phyloP scores from a whole-genome alignment of 1,140 invertebrate species.

The Carposina sasakii region DNA sequence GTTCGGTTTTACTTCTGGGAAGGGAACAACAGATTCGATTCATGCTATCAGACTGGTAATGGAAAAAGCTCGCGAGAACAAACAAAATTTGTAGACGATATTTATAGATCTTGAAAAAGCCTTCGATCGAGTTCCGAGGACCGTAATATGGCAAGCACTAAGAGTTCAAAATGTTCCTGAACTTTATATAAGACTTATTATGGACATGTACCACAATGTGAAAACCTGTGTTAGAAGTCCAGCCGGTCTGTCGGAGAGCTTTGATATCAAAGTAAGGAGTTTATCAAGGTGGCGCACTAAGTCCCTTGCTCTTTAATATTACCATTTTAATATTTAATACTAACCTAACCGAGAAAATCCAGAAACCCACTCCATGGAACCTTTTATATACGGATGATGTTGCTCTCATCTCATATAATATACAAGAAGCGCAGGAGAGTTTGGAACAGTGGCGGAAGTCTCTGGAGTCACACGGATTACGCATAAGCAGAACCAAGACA shows the following conservation, averaged over 20 bases:
- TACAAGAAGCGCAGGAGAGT: too few relatives aligned
- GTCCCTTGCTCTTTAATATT: too few relatives aligned
- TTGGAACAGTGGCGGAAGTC: too few relatives aligned
- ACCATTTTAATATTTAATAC: too few relatives aligned
- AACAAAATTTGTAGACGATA: slow-evolving; percentile 15
- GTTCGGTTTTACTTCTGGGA: slow-evolving; percentile 10
- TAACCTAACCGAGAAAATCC: too few relatives aligned
- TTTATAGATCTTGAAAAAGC: slow-evolving; percentile 29
- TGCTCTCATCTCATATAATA: too few relatives aligned
- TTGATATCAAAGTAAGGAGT: slow-evolving; percentile 9
- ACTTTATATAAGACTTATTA: slow-evolving; percentile 14
- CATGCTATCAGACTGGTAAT: slow-evolving; percentile 19
- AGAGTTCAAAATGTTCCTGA: slow-evolving; percentile 15
- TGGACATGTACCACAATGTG: slow-evolving; percentile 17
- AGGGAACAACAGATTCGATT: slow-evolving; percentile 16
- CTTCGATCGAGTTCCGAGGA: slow-evolving; percentile 18
- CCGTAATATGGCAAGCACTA: slow-evolving; percentile 19
- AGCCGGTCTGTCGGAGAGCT: slow-evolving; percentile 13
- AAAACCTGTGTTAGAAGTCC: slow-evolving; percentile 15
- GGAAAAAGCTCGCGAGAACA: slow-evolving; percentile 18
- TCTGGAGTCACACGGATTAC: too few relatives aligned
- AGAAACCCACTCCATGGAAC: too few relatives aligned
- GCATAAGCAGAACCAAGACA: too few relatives aligned
- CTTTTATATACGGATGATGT: too few relatives aligned
- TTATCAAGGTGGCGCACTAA: too few relatives aligned